phyloP scores from a whole-genome alignment of 2,113 vertebrate species.

The Hassar affinis region DNA sequence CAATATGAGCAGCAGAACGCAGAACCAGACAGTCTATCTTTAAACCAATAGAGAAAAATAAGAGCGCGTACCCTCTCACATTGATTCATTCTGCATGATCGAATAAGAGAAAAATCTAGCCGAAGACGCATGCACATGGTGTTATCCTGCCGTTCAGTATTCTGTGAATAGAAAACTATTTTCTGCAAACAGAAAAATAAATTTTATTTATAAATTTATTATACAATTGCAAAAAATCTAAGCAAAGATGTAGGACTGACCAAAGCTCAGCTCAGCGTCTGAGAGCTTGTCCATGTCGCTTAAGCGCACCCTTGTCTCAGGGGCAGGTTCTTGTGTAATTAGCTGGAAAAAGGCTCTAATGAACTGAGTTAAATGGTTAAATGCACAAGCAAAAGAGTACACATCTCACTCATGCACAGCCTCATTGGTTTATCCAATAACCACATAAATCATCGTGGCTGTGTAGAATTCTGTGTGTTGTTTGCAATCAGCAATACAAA shows the following conservation, averaged over 20 bases:
- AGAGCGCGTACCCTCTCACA: slow-evolving; percentile 14
- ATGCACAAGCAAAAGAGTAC: slow-evolving; percentile 33
- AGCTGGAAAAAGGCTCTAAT: slow-evolving; percentile 49
- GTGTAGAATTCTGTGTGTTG: not conserved
- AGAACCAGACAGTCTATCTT: slow-evolving; percentile 50
- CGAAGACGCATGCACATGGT: not conserved
- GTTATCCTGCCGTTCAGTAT: not conserved
- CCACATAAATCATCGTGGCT: not conserved
- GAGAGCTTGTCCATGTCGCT: slow-evolving; percentile 34
- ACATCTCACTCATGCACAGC: slow-evolving; percentile 11
- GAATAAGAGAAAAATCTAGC: not conserved
- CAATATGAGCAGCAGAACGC: slow-evolving; percentile 36
- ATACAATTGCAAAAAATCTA: not conserved
- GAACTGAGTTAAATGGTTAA: slow-evolving; percentile 49
- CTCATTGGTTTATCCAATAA: slow-evolving; percentile 19
- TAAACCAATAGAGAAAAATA: slow-evolving; percentile 34
- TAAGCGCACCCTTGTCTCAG: slow-evolving; percentile 31
- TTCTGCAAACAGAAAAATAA: not conserved
- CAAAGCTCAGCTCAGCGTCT: slow-evolving; percentile 20
- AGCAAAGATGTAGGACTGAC: not conserved
- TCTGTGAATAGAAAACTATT: not conserved
- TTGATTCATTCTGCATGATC: not conserved
- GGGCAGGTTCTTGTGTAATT: slow-evolving; percentile 45
- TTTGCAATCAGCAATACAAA: not conserved
- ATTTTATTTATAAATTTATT: not conserved